Evolutionary conservation across 2,113 vertebrate genomes (phyloP).

Genomic region (Alces alces): DNA sequence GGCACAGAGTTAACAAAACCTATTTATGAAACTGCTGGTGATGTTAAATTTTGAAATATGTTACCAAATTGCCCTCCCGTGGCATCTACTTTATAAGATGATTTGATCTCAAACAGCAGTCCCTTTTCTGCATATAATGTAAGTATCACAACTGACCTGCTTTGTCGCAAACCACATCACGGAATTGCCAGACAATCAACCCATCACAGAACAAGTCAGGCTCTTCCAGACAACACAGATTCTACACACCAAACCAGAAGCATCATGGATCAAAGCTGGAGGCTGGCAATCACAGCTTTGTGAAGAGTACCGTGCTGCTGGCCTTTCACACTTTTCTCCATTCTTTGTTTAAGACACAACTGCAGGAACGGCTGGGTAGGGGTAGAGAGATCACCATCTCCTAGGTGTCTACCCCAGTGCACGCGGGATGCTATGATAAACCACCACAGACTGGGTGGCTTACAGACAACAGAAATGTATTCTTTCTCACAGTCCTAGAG

Average conservation of each 20-base stretch:
- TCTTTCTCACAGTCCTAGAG: background rate
- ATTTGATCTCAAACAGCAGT: background rate
- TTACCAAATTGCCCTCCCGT: background rate
- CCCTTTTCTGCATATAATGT: background rate
- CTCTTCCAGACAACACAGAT: background rate
- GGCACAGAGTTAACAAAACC: conserved; percentile 1
- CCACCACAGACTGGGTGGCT: background rate
- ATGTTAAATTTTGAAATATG: conserved; percentile 36
- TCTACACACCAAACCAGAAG: background rate
- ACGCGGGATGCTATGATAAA: background rate
- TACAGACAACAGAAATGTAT: background rate
- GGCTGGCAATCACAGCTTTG: background rate
- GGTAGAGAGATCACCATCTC: background rate
- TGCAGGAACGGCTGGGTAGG: background rate
- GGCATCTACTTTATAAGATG: background rate
- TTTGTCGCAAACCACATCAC: background rate
- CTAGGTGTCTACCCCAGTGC: background rate
- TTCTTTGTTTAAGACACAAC: background rate
- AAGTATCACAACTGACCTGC: background rate
- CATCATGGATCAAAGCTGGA: background rate
- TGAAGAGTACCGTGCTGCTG: background rate
- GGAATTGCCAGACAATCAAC: background rate
- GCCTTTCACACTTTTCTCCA: background rate
- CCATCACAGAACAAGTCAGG: background rate
- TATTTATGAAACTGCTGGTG: background rate